Conservation (phyloP, 2,113 vertebrate species). For the Phainopepla nitens region DNA sequence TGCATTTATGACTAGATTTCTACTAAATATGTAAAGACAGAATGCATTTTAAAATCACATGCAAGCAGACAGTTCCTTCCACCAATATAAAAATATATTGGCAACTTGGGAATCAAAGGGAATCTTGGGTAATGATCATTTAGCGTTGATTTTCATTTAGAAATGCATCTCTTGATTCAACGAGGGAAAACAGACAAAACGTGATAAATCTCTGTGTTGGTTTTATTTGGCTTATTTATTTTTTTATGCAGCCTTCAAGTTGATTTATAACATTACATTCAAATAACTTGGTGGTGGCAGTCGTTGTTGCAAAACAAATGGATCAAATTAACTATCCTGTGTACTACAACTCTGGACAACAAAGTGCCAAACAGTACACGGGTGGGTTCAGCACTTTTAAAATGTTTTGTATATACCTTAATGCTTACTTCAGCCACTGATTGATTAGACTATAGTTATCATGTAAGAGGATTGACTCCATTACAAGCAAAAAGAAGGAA, state of each 20-base stretch:
- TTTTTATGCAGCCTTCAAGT: constrained; percentile 43
- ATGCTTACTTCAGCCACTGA: constrained; percentile 17
- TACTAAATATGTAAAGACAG: background rate
- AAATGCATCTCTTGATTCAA: background rate
- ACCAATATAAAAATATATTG: background rate
- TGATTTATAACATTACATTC: constrained; percentile 61
- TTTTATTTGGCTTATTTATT: constrained; percentile 56
- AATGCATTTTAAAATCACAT: background rate
- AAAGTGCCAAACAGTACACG: background rate
- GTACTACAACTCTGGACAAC: constrained; percentile 33
- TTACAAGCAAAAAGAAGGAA: background rate
- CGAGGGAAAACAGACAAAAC: background rate
- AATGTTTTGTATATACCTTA: constrained; percentile 17
- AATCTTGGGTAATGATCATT: background rate
- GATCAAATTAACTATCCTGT: constrained; percentile 54
- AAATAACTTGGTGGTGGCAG: constrained; percentile 36
- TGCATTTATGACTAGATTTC: background rate
- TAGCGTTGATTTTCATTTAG: background rate
- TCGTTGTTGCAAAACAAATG: constrained; percentile 54
- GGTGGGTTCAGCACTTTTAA: constrained; percentile 33
- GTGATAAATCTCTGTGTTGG: background rate
- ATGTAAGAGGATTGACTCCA: background rate
- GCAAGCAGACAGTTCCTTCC: background rate
- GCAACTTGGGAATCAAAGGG: background rate
- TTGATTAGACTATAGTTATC: constrained; percentile 36